Base-by-base conservation (phyloP, 2,797 vertebrate species). In the Alectoris magna region DNA sequence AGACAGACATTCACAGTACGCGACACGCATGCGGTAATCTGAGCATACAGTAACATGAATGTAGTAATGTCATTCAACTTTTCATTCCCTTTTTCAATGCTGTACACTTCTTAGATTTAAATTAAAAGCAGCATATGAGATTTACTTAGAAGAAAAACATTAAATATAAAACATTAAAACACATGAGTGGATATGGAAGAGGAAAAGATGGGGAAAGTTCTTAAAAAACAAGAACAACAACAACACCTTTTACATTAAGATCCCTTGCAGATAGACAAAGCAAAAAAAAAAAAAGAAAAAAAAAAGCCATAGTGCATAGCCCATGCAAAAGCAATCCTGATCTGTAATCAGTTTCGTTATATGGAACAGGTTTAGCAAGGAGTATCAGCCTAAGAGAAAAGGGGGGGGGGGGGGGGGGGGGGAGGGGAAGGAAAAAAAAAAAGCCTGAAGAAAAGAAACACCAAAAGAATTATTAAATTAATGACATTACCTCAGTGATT, bases 401-500 rank as follows among this genome's bases (percentile, higher is more conserved):
- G 14, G 3, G 10, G 11, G 9, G 3, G 26, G 6, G 6, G 26
- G 6, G 6, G 39, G 39, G 39, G 39, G 12, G 5, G 12, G 12
- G 12, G 38, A 12, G 14, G 22, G 21, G 10, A 38, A 8, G 10
- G 34, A 34, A 34, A 34, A 31, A 43, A 26, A 23, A 31, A 17
- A 3, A 12, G 5, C 24, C 24, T 49, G n/a, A 38, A 74, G 14
- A 16, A 63, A 60, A 41, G 34, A 48, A 3, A n/a, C 88, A 72
- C 22, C 6, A 79, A 94, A 70, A 43, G 53, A 48, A 44, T 41
- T 29, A 26, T 72, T 60, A 6, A 90, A 64, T 74, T 60, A 82
- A 62, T 29, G 26, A 87, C 69, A 82, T 72, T 98, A 98, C 98
- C 98, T 98, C 98, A 34, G 98, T 98, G 95, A 98, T 53, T 15